Percentiles rank a stretch among this genome's conserved stretches.
These are phyloP conservation scores for Elephas maximus DNA, from an alignment of 2,113 vertebrate genomes.

Conservation along the genomic window DNA sequence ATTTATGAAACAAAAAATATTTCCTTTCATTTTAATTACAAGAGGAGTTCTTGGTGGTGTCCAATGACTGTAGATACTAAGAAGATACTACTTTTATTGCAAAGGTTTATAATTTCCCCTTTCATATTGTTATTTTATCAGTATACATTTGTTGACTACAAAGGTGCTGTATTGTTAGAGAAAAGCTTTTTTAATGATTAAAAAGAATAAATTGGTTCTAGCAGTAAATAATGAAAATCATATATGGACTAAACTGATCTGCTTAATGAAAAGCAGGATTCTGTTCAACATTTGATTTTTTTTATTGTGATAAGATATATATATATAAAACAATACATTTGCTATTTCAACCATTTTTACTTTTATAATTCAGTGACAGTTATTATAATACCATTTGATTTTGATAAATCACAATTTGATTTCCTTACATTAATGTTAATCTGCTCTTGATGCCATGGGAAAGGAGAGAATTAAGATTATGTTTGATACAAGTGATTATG, in stretches of 20 bases:
- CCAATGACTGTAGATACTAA: neutral
- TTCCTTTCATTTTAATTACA: conserved; percentile 50
- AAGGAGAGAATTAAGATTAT: neutral
- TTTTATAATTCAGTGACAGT: neutral
- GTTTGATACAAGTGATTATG: neutral
- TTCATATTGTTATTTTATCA: conserved; percentile 26
- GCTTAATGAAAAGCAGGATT: conserved; percentile 53
- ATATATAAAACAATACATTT: neutral
- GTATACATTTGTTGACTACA: neutral
- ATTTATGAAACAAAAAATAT: conserved; percentile 13
- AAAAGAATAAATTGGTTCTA: conserved; percentile 18
- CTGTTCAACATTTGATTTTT: neutral
- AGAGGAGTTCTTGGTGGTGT: conserved; percentile 1
- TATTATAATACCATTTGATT: neutral
- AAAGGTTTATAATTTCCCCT: neutral
- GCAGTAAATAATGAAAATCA: conserved; percentile 45
- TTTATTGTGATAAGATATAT: neutral
- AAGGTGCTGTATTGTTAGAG: neutral
- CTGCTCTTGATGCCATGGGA: neutral
- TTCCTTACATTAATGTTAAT: neutral
- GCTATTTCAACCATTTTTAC: neutral
- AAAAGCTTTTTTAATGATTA: conserved; percentile 53
- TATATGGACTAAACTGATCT: neutral
- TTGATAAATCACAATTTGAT: neutral
- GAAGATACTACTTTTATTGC: conserved; percentile 20